These are phyloP conservation scores for Athalia cordata DNA, from an alignment of 2,888 invertebrate species.

Conservation along the genomic window DNA sequence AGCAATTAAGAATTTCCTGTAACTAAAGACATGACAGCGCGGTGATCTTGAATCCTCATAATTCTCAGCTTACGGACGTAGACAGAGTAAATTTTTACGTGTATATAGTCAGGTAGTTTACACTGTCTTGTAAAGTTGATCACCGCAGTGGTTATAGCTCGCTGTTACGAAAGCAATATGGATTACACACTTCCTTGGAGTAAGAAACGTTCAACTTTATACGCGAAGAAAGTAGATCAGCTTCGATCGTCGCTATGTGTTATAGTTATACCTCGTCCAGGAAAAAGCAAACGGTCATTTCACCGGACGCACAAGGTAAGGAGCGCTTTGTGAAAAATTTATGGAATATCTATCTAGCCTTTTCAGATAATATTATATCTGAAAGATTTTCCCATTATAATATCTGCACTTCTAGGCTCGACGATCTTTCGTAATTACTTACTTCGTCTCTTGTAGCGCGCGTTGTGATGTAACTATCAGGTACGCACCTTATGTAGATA, in stretches of 20 bases:
- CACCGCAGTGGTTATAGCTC: not conserved
- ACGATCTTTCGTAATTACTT: not conserved
- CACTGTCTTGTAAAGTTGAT: too few relatives aligned
- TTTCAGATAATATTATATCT: too few relatives aligned
- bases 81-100: not conserved
- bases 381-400: too few relatives aligned
- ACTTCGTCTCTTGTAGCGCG: not conserved
- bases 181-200: slow-evolving; percentile 35
- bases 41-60: slow-evolving; percentile 33
- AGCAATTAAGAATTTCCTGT: slow-evolving; percentile 29
- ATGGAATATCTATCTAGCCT: too few relatives aligned
- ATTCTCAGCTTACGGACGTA: slow-evolving; percentile 32
- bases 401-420: not conserved
- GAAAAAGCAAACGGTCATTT: too few relatives aligned
- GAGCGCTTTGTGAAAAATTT: too few relatives aligned
- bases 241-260: not conserved
- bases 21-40: slow-evolving; percentile 15
- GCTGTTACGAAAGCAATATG: slow-evolving; percentile 36
- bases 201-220: not conserved
- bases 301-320: too few relatives aligned
- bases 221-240: slow-evolving; percentile 40
- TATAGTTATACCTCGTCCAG: too few relatives aligned
- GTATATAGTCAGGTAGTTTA: not conserved
- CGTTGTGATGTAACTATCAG: too few relatives aligned
- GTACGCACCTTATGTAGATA: too few relatives aligned